A percentile compares a stretch with the other conserved stretches of the same genome.
These are phyloP conservation scores for Eristalis pertinax DNA, from an alignment of 2,888 invertebrate species.

Conservation along the genomic window DNA sequence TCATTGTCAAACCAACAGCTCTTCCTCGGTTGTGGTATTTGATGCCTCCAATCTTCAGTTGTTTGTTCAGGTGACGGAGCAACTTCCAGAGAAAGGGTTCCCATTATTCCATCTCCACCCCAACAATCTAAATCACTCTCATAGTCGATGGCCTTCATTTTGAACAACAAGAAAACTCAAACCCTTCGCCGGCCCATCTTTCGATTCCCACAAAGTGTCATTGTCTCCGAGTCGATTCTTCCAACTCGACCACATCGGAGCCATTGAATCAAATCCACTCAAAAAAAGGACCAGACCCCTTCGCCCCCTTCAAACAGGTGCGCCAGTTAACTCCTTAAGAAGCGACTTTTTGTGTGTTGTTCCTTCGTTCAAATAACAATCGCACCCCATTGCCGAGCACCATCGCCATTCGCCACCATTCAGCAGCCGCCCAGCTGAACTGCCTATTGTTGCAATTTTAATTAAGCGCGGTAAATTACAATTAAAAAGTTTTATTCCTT, in stretches of 20 bases:
- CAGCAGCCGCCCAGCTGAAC: not conserved
- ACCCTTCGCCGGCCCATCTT: not conserved
- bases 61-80: no score
- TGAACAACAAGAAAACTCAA: not conserved
- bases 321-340: slow-evolving; percentile 40
- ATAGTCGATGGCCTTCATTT: not conserved
- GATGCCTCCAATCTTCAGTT: no score
- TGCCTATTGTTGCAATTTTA: slow-evolving; percentile 65
- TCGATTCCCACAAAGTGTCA: not conserved
- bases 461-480: slow-evolving; percentile 70
- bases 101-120: no score
- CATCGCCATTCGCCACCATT: slow-evolving; percentile 20
- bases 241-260: not conserved
- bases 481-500: slow-evolving; percentile 64
- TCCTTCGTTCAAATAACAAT: slow-evolving; percentile 61
- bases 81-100: no score
- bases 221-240: not conserved
- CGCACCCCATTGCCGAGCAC: slow-evolving; percentile 54
- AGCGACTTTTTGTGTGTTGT: slow-evolving; percentile 46
- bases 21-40: no score
- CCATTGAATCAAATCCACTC: not conserved
- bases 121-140: not conserved
- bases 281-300: not conserved
- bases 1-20: no score
- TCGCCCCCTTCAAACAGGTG: slow-evolving; percentile 47